Evolutionary conservation across 1,140 invertebrate species (phyloP).

Genomic region (Drosophila azteca): DNA sequence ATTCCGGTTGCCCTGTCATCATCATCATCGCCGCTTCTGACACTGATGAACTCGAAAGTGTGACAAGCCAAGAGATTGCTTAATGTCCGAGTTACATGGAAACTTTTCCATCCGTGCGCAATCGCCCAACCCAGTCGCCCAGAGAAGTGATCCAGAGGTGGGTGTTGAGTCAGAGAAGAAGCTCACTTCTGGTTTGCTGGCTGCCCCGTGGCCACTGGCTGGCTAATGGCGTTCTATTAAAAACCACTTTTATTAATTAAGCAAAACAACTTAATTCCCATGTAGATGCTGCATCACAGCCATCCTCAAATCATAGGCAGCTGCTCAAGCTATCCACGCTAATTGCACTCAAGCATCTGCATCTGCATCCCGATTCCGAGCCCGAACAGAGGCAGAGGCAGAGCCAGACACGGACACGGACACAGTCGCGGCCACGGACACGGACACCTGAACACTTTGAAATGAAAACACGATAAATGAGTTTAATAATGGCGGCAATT

Average conservation of each 20-base stretch:
- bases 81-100: constrained; percentile 28
- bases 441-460: constrained; percentile 67
- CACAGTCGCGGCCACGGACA: constrained; percentile 1
- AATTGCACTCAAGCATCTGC: constrained; percentile 60
- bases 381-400: constrained; percentile 1
- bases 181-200: constrained; percentile 31
- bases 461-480: constrained; percentile 81
- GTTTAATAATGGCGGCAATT: constrained; percentile 83
- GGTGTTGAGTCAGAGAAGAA: not conserved
- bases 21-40: constrained; percentile 40
- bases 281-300: constrained; percentile 69
- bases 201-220: constrained; percentile 46
- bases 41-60: constrained; percentile 74
- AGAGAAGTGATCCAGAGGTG: constrained; percentile 3
- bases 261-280: constrained; percentile 78
- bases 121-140: not conserved
- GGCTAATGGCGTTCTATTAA: constrained; percentile 69
- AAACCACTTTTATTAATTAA: constrained; percentile 82
- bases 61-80: constrained; percentile 53
- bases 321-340: constrained; percentile 53
- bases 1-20: constrained; percentile 61
- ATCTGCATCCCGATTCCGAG: not conserved
- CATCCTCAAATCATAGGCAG: constrained; percentile 72
- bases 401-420: not conserved
- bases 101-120: constrained; percentile 8